phyloP scores from a whole-genome alignment of 1,140 invertebrate genomes.

The Drosophila kepulauana region DNA sequence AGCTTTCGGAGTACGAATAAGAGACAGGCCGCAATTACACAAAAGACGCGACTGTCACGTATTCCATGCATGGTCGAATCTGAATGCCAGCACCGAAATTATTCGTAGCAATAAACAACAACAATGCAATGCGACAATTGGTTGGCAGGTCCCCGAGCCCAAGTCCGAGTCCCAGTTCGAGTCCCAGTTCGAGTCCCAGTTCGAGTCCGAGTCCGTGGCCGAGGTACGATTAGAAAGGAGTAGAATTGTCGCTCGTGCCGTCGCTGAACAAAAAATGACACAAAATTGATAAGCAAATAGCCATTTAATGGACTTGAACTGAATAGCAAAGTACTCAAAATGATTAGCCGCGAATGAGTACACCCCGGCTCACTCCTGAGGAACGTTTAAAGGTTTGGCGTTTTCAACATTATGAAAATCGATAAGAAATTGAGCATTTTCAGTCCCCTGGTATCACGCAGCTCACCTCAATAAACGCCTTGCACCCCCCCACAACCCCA shows the following conservation, averaged over 20 bases:
- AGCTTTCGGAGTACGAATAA: too few relatives aligned
- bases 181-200: too few relatives aligned
- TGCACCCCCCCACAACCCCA: background rate
- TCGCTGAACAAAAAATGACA: slow-evolving; percentile 41
- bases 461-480: slow-evolving; percentile 41
- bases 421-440: slow-evolving; percentile 49
- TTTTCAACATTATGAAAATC: slow-evolving; percentile 58
- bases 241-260: background rate
- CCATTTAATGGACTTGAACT: slow-evolving; percentile 75
- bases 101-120: slow-evolving; percentile 51
- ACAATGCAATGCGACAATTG: slow-evolving; percentile 57
- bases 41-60: slow-evolving; percentile 56
- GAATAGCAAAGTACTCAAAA: slow-evolving; percentile 66
- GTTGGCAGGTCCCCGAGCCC: slow-evolving; percentile 7
- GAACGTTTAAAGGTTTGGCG: background rate
- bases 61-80: slow-evolving; percentile 47
- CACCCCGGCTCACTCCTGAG: background rate
- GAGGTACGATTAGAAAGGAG: slow-evolving; percentile 7
- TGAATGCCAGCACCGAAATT: slow-evolving; percentile 46
- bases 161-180: background rate
- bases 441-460: slow-evolving; percentile 12
- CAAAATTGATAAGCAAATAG: slow-evolving; percentile 79
- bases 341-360: slow-evolving; percentile 68
- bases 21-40: slow-evolving; percentile 35
- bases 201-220: too few relatives aligned